Evolutionary conservation across 2,888 invertebrate species (phyloP).

Genomic region (Leptopterna dolabrata): DNA sequence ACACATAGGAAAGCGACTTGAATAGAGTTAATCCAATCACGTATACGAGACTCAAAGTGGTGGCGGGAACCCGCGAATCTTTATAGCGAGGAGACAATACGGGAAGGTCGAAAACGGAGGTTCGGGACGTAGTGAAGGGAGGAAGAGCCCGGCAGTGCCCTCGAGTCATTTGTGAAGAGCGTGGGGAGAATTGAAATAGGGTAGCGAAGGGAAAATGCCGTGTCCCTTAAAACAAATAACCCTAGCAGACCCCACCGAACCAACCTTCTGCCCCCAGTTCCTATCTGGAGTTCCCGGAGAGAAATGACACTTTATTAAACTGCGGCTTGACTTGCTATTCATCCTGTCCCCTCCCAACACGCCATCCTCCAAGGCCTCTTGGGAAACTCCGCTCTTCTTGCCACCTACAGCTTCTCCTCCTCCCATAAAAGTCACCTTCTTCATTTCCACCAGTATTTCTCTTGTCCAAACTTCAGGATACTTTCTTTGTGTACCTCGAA

Average conservation of each 20-base stretch:
- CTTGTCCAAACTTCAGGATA: constrained; percentile 19
- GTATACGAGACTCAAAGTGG: not conserved
- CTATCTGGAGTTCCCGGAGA: constrained; percentile 41
- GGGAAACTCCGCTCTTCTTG: constrained; percentile 18
- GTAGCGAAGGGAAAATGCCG: not conserved
- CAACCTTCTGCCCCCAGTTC: not conserved
- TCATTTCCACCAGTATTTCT: constrained; percentile 26
- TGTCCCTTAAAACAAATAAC: constrained; percentile 48
- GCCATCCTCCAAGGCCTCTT: not conserved
- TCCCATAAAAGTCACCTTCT: constrained; percentile 29
- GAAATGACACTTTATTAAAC: constrained; percentile 52
- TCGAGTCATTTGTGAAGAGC: constrained; percentile 46
- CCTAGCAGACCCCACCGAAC: not conserved
- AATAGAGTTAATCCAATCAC: constrained; percentile 28
- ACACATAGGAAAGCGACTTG: not conserved
- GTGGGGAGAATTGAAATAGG: constrained; percentile 46
- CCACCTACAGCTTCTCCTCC: constrained; percentile 5
- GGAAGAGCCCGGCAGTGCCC: not conserved
- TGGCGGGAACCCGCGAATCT: constrained; percentile 33
- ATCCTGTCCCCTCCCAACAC: constrained; percentile 15
- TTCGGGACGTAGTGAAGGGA: not conserved
- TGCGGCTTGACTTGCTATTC: constrained; percentile 50
- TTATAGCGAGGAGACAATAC: constrained; percentile 11
- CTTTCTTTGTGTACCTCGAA: not conserved
- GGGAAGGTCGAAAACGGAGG: constrained; percentile 3